These are phyloP conservation scores for Pentalonia nigronervosa DNA, from an alignment of 1,140 invertebrate species.

Conservation along the genomic window DNA sequence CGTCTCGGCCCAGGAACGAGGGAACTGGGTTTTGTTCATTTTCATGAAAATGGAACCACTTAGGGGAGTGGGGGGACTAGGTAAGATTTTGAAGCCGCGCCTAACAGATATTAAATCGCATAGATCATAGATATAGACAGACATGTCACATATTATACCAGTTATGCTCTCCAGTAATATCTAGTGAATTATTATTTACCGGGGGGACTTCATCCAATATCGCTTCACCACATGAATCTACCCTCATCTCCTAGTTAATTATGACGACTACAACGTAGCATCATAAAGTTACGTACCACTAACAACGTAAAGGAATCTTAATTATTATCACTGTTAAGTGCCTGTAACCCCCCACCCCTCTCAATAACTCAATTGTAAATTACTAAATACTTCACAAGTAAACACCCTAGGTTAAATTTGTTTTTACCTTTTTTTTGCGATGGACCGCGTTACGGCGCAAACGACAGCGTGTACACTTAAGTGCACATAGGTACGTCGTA, in stretches of 20 bases:
- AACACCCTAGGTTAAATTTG: neutral
- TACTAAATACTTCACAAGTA: neutral
- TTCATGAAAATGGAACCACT: too few relatives aligned
- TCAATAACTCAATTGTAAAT: neutral
- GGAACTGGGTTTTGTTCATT: too few relatives aligned
- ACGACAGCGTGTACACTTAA: conserved; percentile 10
- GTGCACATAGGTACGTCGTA: conserved; percentile 45
- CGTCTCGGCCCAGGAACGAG: too few relatives aligned
- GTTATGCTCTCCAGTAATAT: neutral
- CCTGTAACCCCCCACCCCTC: neutral
- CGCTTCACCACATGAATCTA: neutral
- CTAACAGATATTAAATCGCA: too few relatives aligned
- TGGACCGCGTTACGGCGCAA: conserved; percentile 45
- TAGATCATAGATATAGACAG: neutral
- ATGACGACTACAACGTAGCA: neutral
- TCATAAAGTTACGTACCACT: too few relatives aligned
- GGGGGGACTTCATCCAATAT: neutral
- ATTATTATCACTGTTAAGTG: neutral
- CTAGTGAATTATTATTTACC: neutral
- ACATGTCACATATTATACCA: neutral
- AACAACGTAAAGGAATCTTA: neutral
- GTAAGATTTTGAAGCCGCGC: neutral
- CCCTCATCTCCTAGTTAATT: neutral
- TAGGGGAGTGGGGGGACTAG: too few relatives aligned
- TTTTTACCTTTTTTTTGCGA: neutral